These are phyloP conservation scores for Nasonia oneida DNA, from an alignment of 2,888 invertebrate genomes.

Conservation along the genomic window DNA sequence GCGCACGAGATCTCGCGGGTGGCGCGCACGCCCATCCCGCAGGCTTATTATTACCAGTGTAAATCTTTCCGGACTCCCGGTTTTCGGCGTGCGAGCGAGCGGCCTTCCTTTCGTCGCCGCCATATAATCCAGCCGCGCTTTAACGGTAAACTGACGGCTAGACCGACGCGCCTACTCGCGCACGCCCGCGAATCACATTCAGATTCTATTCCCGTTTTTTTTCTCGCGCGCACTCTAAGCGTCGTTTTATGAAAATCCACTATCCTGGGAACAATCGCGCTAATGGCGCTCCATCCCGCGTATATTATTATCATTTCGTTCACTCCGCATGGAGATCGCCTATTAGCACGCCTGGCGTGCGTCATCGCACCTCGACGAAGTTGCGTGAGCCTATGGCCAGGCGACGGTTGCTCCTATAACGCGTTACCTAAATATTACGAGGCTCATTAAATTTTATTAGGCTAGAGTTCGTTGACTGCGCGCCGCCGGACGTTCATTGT, in stretches of 20 bases:
- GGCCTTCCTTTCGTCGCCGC: background rate
- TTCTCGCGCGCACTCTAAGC: slow-evolving; percentile 18
- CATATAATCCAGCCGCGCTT: background rate
- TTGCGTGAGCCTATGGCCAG: slow-evolving; percentile 36
- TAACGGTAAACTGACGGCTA: slow-evolving; percentile 34
- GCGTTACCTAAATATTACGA: slow-evolving; percentile 8
- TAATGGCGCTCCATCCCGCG: slow-evolving; percentile 22
- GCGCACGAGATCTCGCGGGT: slow-evolving; percentile 23
- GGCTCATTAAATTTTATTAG: slow-evolving; percentile 16
- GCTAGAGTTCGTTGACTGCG: slow-evolving; percentile 37
- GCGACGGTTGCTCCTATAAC: slow-evolving; percentile 31
- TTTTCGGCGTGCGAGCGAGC: slow-evolving; percentile 36
- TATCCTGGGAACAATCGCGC: slow-evolving; percentile 46
- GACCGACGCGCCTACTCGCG: background rate
- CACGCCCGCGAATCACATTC: slow-evolving; percentile 27
- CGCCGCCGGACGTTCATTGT: background rate
- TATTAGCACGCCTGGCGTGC: slow-evolving; percentile 2
- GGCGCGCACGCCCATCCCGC: background rate
- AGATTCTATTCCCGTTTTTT: background rate
- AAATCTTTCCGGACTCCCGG: slow-evolving; percentile 64
- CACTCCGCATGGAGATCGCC: too few relatives aligned
- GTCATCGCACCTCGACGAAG: slow-evolving; percentile 32
- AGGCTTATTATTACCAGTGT: slow-evolving; percentile 62
- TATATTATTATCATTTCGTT: background rate
- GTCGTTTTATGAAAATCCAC: slow-evolving; percentile 54